phyloP scores from a whole-genome alignment of 1,140 invertebrate genomes.

The Lycorma delicatula region DNA sequence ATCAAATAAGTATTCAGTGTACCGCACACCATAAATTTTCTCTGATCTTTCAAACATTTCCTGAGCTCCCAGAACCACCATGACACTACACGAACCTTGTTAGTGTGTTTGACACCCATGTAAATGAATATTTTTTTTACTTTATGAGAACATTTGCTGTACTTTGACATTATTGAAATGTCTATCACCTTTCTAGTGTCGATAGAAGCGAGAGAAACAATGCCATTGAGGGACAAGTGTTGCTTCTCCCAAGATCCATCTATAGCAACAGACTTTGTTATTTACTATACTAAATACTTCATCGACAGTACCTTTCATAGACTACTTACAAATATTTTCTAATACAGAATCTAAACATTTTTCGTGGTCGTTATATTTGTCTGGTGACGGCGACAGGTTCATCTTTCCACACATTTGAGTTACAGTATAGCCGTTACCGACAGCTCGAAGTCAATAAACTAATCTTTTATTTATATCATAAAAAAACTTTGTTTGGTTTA shows the following conservation, averaged over 20 bases:
- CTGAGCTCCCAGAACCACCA: not conserved
- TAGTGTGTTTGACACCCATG: no score
- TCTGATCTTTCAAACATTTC: not conserved
- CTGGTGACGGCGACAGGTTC: not conserved
- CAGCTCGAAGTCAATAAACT: not conserved
- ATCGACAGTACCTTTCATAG: not conserved
- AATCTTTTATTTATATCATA: not conserved
- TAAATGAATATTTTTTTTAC: no score
- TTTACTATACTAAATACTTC: not conserved
- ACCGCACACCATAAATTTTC: not conserved
- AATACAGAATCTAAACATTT: not conserved
- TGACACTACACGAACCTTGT: not conserved
- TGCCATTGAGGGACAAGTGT: slow-evolving; percentile 7
- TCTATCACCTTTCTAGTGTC: slow-evolving; percentile 2
- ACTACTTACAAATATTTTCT: not conserved
- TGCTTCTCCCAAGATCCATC: not conserved
- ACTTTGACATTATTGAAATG: not conserved
- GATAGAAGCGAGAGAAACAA: slow-evolving; percentile 2
- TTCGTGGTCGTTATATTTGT: not conserved
- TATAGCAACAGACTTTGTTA: not conserved
- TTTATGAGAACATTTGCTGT: no score
- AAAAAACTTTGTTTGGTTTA: not conserved
- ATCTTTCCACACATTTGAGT: no score
- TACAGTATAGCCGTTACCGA: not conserved
- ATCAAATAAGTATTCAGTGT: no score